These are phyloP conservation scores for Diploptera punctata DNA, from an alignment of 2,888 invertebrate genomes.

Conservation along the genomic window DNA sequence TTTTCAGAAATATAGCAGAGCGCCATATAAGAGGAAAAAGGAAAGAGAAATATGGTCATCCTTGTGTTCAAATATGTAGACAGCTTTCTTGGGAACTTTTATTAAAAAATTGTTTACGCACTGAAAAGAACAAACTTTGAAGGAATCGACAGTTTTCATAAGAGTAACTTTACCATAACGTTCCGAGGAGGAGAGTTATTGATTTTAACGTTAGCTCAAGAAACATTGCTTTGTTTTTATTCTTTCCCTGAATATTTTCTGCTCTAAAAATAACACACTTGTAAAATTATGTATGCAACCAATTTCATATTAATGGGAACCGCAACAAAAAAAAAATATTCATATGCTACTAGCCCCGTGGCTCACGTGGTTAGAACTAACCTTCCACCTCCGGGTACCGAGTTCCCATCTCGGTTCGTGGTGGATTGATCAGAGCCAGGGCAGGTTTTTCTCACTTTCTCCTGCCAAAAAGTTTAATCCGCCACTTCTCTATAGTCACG, in stretches of 20 bases:
- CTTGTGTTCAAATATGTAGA: conserved; percentile 9
- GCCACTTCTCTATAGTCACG: too few species aligned
- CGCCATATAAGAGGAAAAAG: background rate
- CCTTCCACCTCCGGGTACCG: too few species aligned
- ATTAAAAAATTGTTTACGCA: conserved; percentile 13
- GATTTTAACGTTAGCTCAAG: background rate
- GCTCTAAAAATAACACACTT: background rate
- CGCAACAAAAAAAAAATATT: too few species aligned
- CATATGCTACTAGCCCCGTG: too few species aligned
- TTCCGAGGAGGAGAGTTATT: background rate
- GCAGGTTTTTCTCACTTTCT: too few species aligned
- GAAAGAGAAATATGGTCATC: conserved; percentile 6
- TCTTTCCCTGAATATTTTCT: background rate
- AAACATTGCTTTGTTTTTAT: too few species aligned
- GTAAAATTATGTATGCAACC: background rate
- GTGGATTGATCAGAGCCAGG: too few species aligned
- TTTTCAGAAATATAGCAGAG: background rate
- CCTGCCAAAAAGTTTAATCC: too few species aligned
- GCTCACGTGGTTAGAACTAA: too few species aligned
- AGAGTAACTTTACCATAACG: background rate
- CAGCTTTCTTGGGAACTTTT: conserved; percentile 3
- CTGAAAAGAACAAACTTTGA: conserved; percentile 3
- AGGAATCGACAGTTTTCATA: background rate
- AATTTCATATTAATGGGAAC: background rate
- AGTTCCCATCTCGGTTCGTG: too few species aligned